Base-by-base conservation (phyloP, 2,113 vertebrate genomes). In the Tupaia tana region DNA sequence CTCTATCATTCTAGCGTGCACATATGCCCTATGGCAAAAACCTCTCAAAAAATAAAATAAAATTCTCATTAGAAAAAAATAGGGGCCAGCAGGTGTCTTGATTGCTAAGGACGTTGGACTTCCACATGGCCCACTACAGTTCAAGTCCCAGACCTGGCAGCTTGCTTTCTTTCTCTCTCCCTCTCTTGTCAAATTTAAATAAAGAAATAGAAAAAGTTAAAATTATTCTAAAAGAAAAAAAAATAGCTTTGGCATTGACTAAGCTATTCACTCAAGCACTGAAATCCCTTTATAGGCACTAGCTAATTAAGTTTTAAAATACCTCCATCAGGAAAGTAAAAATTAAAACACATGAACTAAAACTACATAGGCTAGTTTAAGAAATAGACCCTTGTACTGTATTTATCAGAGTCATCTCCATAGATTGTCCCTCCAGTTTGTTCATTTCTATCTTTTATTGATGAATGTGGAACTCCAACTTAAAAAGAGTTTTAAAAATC, bases 261-360 rank as follows among this genome's bases (percentile, higher is more conserved):
- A 86, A 94, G 7, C 0, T n/a, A 81, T 95, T 94, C 78, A 86
- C 56, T 1, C 18, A 85, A 89, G 29, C 71, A 61, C 22, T 89
- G 34, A 89, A 96, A 96, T 93, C 15, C 27, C 31, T 91, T 96
- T 89, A 86, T 56, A 73, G 14, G 56, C 12, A 75, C 71, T 86
- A 63, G 64, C 16, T 89, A 97, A 93, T 86, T 86, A 89, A 80
- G 16, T 89, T 82, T 94, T 91, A 91, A 91, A 91, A 94, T 13
- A 73, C 13, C 3, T 70, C 20, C 24, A 84, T 59, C 29, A 20
- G 15, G 19, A 91, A 95, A 87, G 43, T 66, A 71, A 93, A 29
- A 95, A 70, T 92, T 89, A 82, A 20, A 79, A 75, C 61, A 86
- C 12, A 22, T 63, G 64, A 34, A 73, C 34, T 78, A 95, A 43